These are phyloP conservation scores for Enchytraeus crypticus DNA, from an alignment of 2,888 invertebrate genomes.

Conservation along the genomic window DNA sequence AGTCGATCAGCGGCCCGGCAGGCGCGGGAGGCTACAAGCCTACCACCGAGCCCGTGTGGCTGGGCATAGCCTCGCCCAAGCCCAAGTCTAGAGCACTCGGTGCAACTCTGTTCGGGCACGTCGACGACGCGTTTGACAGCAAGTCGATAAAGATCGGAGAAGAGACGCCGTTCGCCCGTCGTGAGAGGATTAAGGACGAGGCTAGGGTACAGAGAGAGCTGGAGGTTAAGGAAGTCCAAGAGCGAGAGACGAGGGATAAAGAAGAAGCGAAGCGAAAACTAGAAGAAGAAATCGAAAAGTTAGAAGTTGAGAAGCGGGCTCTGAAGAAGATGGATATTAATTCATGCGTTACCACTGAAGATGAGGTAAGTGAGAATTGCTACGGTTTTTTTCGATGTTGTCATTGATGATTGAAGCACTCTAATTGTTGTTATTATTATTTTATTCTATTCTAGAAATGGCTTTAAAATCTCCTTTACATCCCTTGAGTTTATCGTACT, in stretches of 20 bases:
- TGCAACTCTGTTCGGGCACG: slow-evolving; percentile 18
- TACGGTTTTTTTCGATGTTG: no score
- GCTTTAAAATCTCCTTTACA: no score
- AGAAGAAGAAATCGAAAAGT: not conserved
- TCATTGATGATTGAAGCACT: no score
- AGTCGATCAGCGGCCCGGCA: no score
- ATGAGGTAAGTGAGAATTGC: no score
- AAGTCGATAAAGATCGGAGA: slow-evolving; percentile 10
- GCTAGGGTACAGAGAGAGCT: not conserved
- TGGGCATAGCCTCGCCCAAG: slow-evolving; percentile 14
- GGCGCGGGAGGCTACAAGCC: not conserved
- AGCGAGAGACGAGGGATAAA: not conserved
- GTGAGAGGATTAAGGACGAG: not conserved
- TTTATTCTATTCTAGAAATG: no score
- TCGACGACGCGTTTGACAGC: slow-evolving; percentile 18
- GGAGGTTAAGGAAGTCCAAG: not conserved
- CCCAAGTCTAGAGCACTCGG: slow-evolving; percentile 11
- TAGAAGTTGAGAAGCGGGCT: no score
- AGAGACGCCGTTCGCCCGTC: not conserved
- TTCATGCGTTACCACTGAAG: no score
- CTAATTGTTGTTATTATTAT: no score
- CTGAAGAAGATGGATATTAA: no score
- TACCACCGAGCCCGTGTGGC: slow-evolving; percentile 13
- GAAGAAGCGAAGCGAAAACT: not conserved
- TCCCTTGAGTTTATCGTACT: no score